A percentile compares a stretch with the other conserved stretches of the same genome.
These are phyloP conservation scores for Nematopogon swammerdamellus DNA, from an alignment of 2,888 invertebrate genomes.

Conservation along the genomic window DNA sequence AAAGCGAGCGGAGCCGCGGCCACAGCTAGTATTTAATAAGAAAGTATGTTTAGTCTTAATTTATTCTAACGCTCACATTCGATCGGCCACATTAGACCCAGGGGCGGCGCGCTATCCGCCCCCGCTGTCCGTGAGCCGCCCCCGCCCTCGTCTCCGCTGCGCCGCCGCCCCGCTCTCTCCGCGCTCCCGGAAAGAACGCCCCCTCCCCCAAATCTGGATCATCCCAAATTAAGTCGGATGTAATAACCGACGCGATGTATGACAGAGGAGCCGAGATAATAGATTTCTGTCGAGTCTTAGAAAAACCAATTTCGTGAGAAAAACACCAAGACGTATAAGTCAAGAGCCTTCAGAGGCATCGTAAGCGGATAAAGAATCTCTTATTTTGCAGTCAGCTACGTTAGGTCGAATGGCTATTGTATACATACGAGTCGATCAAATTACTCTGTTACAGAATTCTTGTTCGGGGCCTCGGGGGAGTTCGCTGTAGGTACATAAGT, in stretches of 20 bases:
- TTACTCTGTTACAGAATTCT: no score
- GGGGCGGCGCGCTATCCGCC: no score
- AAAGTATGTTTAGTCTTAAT: no score
- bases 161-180: background rate
- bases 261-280: conserved; percentile 21
- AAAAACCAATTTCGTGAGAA: conserved; percentile 39
- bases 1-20: no score
- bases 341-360: conserved; percentile 15
- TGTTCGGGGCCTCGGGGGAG: no score
- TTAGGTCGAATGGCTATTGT: no score
- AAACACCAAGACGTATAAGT: conserved; percentile 43
- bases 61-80: background rate
- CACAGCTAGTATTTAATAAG: no score
- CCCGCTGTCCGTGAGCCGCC: background rate
- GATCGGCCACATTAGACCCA: no score
- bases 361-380: background rate
- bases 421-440: no score
- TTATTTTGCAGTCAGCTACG: no score
- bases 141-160: no score
- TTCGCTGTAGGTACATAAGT: no score
- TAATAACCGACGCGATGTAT: background rate
- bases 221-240: conserved; percentile 3
- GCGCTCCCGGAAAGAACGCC: background rate
- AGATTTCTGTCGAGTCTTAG: conserved; percentile 30
- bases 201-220: conserved; percentile 2